A percentile compares a stretch with the other conserved stretches of the same genome.
Evolutionary conservation across 2,888 invertebrate genomes (phyloP).

Genomic region (Lutraria lutraria): DNA sequence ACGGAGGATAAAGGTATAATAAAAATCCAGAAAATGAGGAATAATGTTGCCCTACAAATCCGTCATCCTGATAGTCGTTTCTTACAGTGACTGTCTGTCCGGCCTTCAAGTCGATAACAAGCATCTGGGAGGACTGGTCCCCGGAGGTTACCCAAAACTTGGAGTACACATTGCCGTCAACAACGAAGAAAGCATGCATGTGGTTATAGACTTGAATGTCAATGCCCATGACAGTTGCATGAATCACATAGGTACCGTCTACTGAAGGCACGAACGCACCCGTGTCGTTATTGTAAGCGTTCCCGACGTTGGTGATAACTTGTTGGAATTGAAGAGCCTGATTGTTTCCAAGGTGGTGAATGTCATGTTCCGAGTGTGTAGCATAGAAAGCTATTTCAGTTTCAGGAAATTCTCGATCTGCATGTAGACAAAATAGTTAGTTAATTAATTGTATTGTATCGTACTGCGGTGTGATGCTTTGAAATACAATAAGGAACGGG

Average conservation of each 20-base stretch:
- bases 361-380: background rate
- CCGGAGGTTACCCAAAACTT: background rate
- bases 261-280: background rate
- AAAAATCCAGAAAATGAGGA: constrained; percentile 39
- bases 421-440: no score
- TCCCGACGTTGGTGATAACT: background rate
- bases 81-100: constrained; percentile 9
- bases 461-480: no score
- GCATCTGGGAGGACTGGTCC: constrained; percentile 22
- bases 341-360: no score
- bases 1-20: constrained; percentile 22
- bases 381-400: background rate
- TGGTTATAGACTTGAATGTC: background rate
- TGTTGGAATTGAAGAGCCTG: background rate
- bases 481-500: background rate
- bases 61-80: background rate
- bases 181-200: constrained; percentile 3
- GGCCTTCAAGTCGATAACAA: background rate
- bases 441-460: no score
- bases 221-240: background rate
- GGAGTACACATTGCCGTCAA: background rate
- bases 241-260: background rate
- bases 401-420: background rate
- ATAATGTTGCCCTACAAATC: background rate
- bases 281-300: background rate